Conservation (phyloP, 2,888 invertebrate genomes). For the Blastobasis adustella region DNA sequence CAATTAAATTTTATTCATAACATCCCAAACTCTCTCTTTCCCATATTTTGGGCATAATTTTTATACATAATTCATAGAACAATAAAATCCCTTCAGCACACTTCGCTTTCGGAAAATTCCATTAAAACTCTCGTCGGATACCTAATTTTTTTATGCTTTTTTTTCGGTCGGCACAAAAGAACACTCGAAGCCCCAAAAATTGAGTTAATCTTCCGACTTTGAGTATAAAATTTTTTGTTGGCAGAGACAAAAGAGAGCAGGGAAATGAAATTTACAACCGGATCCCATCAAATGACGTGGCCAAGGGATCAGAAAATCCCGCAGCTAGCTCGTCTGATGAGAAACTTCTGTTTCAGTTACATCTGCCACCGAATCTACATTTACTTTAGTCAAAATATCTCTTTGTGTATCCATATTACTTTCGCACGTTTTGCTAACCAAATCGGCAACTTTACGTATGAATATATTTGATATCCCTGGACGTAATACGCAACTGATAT, state of each 20-base stretch:
- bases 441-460: background rate
- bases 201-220: conserved; percentile 49
- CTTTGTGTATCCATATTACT: too few relatives aligned
- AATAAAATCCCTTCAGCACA: conserved; percentile 18
- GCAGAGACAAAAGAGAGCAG: conserved; percentile 33
- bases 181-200: conserved; percentile 41
- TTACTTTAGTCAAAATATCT: too few relatives aligned
- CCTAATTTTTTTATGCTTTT: conserved; percentile 28
- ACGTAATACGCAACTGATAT: too few relatives aligned
- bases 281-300: conserved; percentile 11
- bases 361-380: too few relatives aligned
- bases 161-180: conserved; percentile 27
- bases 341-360: background rate
- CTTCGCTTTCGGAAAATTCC: conserved; percentile 33
- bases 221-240: conserved; percentile 35
- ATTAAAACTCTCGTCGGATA: conserved; percentile 36
- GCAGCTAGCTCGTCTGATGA: background rate
- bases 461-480: too few relatives aligned
- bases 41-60: conserved; percentile 10
- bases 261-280: conserved; percentile 34
- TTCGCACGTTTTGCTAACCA: too few relatives aligned
- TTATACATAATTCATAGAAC: conserved; percentile 31
- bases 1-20: conserved; percentile 17
- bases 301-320: background rate
- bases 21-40: conserved; percentile 6